A percentile compares a stretch with the other conserved stretches of the same genome.
These are phyloP conservation scores for Cyrtonyx montezumae DNA, from an alignment of 2,113 vertebrate genomes.

Conservation along the genomic window DNA sequence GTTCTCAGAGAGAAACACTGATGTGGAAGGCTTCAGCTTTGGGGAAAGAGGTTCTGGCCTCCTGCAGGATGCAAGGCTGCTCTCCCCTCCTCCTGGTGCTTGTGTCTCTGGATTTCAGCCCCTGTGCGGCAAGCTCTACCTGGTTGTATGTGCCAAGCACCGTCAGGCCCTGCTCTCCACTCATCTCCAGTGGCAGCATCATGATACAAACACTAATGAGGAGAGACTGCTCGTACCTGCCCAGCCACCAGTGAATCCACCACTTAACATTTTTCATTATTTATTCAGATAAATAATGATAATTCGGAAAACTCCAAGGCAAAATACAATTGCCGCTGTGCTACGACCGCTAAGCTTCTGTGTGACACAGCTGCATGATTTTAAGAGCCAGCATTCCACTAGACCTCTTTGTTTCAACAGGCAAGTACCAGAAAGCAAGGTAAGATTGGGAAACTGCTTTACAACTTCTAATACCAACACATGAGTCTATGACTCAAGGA, in stretches of 20 bases:
- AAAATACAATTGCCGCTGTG: conserved; percentile 37
- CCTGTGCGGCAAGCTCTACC: neutral
- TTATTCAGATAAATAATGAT: neutral
- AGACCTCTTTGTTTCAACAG: conserved; percentile 32
- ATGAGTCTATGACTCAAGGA: neutral
- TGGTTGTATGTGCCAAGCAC: neutral
- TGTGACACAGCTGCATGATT: conserved; percentile 29
- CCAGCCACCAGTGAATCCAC: neutral
- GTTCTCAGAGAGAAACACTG: neutral
- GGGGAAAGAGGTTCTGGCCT: neutral
- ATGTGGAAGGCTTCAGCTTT: neutral
- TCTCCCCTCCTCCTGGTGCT: neutral
- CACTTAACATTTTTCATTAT: neutral
- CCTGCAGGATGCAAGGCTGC: rapidly evolving
- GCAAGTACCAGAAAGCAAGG: neutral
- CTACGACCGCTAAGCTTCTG: conserved; percentile 29
- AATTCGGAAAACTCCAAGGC: conserved; percentile 32
- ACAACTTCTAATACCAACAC: neutral
- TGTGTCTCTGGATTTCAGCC: neutral
- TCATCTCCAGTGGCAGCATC: neutral
- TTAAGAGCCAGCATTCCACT: conserved; percentile 37
- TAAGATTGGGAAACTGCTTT: conserved; percentile 1
- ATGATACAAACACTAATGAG: neutral
- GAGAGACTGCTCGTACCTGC: neutral
- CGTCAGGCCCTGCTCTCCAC: neutral